These are phyloP conservation scores for Meandrusa payeni DNA, from an alignment of 2,888 invertebrate genomes.

Conservation along the genomic window DNA sequence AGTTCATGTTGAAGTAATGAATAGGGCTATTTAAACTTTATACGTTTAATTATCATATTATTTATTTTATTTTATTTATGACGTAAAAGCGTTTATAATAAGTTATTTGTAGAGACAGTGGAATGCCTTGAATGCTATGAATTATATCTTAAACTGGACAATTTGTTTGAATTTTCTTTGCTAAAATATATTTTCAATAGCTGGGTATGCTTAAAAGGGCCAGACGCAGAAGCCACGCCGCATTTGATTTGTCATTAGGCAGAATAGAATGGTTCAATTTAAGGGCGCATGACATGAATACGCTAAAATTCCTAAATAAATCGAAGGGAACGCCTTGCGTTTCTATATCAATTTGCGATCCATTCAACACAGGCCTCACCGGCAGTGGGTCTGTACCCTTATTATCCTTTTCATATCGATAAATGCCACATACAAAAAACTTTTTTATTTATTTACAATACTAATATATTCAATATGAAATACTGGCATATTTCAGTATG, in stretches of 20 bases:
- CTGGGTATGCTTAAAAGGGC: slow-evolving; percentile 3
- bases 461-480: too few relatives aligned
- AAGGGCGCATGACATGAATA: slow-evolving; percentile 53
- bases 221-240: slow-evolving; percentile 29
- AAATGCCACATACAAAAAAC: not conserved
- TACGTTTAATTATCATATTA: too few relatives aligned
- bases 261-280: slow-evolving; percentile 41
- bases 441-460: too few relatives aligned
- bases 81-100: too few relatives aligned
- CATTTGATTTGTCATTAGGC: slow-evolving; percentile 36
- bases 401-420: slow-evolving; percentile 28
- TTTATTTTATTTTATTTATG: too few relatives aligned
- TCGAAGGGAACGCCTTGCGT: slow-evolving; percentile 56
- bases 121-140: too few relatives aligned
- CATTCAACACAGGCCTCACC: slow-evolving; percentile 57
- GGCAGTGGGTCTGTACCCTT: slow-evolving; percentile 38
- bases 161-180: not conserved
- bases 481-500: too few relatives aligned
- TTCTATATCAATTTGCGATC: slow-evolving; percentile 65
- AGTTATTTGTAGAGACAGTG: too few relatives aligned
- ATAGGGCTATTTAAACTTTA: too few relatives aligned
- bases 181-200: slow-evolving; percentile 2
- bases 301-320: slow-evolving; percentile 68
- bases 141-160: too few relatives aligned
- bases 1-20: too few relatives aligned